Conservation (phyloP, 1,140 invertebrate genomes). For the Uloborus diversus region DNA sequence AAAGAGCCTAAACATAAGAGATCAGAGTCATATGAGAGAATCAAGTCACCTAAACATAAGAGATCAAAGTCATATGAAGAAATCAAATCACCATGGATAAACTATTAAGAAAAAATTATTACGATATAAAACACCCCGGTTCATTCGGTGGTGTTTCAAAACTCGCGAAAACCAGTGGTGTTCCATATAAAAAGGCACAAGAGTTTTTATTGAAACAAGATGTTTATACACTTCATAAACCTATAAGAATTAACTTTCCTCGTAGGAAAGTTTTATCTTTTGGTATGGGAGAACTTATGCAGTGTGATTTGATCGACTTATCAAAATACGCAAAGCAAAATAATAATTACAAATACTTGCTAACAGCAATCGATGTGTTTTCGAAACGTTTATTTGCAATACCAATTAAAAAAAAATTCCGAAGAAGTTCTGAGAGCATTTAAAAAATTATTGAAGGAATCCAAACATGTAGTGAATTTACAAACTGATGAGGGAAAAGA, state of each 20-base stretch:
- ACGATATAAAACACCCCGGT: constrained; percentile 6
- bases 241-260: not conserved
- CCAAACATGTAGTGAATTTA: constrained; percentile 4
- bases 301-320: not conserved
- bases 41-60: too few species aligned
- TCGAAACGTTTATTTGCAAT: not conserved
- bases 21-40: too few species aligned
- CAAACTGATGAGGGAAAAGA: constrained; percentile 56
- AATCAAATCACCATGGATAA: too few species aligned
- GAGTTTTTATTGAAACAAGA: constrained; percentile 45
- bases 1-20: too few species aligned
- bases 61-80: too few species aligned
- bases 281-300: not conserved
- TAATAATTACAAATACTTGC: not conserved
- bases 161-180: not conserved
- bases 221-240: constrained; percentile 5
- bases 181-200: not conserved
- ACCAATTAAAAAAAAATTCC: constrained; percentile 50
- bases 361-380: not conserved
- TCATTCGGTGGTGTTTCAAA: not conserved
- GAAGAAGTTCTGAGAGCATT: constrained; percentile 57
- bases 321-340: not conserved
- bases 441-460: constrained; percentile 56
- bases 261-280: not conserved
- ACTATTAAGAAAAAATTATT: constrained; percentile 51